These are phyloP conservation scores for Deilephila porcellus DNA, from an alignment of 2,888 invertebrate genomes.

Conservation along the genomic window DNA sequence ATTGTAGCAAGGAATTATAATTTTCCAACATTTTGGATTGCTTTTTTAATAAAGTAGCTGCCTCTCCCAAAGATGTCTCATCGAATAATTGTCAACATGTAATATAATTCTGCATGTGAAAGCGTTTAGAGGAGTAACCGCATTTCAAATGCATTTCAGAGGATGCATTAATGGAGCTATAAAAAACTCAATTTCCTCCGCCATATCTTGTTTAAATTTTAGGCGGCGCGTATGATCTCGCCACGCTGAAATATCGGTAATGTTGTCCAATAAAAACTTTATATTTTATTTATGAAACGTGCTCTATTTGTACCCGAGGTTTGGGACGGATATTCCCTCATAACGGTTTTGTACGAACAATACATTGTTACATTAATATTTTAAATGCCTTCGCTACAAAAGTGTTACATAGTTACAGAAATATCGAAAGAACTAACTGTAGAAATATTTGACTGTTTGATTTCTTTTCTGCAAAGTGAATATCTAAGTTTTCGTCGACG, in stretches of 20 bases:
- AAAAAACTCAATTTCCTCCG: conserved; percentile 13
- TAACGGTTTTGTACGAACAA: not conserved
- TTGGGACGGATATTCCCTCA: not conserved
- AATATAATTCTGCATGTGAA: not conserved
- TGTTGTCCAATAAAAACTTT: conserved; percentile 2
- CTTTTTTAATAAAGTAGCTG: too few relatives aligned
- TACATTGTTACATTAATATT: not conserved
- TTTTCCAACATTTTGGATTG: too few relatives aligned
- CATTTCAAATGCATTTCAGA: not conserved
- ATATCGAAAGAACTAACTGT: too few relatives aligned
- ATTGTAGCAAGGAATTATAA: too few relatives aligned
- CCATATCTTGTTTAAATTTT: conserved; percentile 1
- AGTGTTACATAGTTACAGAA: not conserved
- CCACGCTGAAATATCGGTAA: conserved; percentile 8
- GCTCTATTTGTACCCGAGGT: not conserved
- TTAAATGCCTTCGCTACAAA: not conserved
- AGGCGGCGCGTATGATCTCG: not conserved
- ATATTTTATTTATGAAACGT: conserved; percentile 20
- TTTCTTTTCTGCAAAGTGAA: too few relatives aligned
- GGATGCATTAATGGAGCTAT: conserved; percentile 6
- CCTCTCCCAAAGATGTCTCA: too few relatives aligned
- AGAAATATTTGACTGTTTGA: too few relatives aligned
- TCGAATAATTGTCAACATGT: not conserved
- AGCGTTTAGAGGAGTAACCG: not conserved
- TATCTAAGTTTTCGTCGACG: not conserved